These are phyloP conservation scores for Megathymus violae DNA, from an alignment of 1,140 invertebrate species.

Conservation along the genomic window DNA sequence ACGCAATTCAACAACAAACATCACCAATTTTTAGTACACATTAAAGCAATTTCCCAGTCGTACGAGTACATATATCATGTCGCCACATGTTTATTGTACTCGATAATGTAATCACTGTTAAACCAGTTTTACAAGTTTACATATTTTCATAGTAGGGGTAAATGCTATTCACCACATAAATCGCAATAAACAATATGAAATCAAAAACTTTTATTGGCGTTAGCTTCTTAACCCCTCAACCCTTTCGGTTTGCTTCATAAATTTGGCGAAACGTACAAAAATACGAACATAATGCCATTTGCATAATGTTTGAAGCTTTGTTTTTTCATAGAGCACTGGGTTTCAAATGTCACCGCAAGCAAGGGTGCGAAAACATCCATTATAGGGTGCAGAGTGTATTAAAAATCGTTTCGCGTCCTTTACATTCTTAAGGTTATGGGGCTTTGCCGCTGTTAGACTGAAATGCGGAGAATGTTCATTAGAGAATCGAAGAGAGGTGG, in stretches of 20 bases:
- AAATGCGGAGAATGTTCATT: constrained; percentile 35
- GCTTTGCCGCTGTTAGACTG: constrained; percentile 33
- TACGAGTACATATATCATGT: too few relatives aligned
- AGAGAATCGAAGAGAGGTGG: constrained; percentile 16
- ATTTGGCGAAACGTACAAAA: constrained; percentile 77
- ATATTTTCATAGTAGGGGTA: constrained; percentile 20
- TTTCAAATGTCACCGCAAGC: constrained; percentile 80
- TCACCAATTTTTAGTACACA: too few relatives aligned
- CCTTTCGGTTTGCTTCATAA: constrained; percentile 79
- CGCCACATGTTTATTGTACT: too few relatives aligned
- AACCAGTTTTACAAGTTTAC: background rate
- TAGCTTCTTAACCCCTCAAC: constrained; percentile 77
- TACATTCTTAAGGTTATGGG: constrained; percentile 78
- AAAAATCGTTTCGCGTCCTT: constrained; percentile 80
- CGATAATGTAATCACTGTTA: too few relatives aligned
- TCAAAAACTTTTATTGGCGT: constrained; percentile 68
- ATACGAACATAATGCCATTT: constrained; percentile 81
- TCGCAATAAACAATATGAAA: constrained; percentile 63
- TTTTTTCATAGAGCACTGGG: constrained; percentile 78
- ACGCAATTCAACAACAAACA: too few relatives aligned
- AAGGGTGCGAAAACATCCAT: constrained; percentile 77
- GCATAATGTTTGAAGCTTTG: constrained; percentile 80
- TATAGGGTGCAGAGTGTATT: constrained; percentile 76
- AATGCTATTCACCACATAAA: constrained; percentile 59
- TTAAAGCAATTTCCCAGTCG: too few relatives aligned